Conservation (phyloP, 2,888 invertebrate species). For the Aleiodes leptofemur region DNA sequence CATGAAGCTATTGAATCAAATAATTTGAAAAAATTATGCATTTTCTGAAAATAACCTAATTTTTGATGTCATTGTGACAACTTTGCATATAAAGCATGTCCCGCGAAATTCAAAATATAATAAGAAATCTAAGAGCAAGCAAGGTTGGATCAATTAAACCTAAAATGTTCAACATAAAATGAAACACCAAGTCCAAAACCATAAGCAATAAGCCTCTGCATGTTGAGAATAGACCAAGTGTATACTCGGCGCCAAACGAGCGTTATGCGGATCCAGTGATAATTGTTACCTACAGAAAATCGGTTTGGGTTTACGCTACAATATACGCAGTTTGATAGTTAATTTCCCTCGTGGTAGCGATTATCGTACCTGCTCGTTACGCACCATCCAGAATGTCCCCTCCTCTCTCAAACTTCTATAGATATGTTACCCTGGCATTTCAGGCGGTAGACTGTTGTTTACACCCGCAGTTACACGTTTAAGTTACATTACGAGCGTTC, state of each 20-base stretch:
- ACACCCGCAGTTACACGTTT: constrained; percentile 61
- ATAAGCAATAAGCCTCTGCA: not conserved
- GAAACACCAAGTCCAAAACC: not conserved
- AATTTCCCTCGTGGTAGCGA: constrained; percentile 56
- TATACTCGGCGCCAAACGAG: not conserved
- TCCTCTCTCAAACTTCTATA: not conserved
- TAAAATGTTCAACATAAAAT: not conserved
- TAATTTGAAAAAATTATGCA: too few species aligned
- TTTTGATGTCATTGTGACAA: too few species aligned
- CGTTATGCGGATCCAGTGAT: constrained; percentile 23
- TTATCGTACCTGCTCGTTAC: constrained; percentile 63
- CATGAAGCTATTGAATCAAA: too few species aligned
- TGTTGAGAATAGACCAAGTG: not conserved
- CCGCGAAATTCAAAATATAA: too few species aligned
- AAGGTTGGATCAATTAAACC: too few species aligned
- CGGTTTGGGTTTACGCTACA: constrained; percentile 36
- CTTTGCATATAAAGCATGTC: too few species aligned
- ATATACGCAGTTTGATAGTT: constrained; percentile 55
- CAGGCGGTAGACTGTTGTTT: constrained; percentile 55
- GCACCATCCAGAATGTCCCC: constrained; percentile 47
- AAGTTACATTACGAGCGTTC: constrained; percentile 62
- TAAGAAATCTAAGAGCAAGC: too few species aligned
- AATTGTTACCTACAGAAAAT: constrained; percentile 51
- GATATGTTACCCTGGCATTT: constrained; percentile 34
- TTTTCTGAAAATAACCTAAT: too few species aligned